Conservation (phyloP, 2,113 vertebrate genomes). For the Symphodus melops region DNA sequence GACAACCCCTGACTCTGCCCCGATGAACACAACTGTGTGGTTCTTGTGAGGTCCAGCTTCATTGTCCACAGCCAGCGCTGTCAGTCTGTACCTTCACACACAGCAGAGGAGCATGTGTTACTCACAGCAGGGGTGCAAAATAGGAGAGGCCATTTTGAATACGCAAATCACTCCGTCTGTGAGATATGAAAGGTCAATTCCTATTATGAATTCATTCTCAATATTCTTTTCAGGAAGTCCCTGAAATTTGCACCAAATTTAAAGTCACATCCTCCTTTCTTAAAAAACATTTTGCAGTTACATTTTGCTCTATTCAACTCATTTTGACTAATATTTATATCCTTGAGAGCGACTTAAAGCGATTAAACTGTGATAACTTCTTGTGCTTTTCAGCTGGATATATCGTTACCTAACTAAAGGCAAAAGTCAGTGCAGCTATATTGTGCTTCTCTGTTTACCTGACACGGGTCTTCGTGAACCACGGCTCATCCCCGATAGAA, state of each 20-base stretch:
- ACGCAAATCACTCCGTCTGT: background rate
- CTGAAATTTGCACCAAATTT: background rate
- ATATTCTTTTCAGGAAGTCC: too few relatives aligned
- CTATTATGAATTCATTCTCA: too few relatives aligned
- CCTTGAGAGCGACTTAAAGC: background rate
- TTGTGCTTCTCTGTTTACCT: slow-evolving; percentile 79
- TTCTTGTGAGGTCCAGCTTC: slow-evolving; percentile 94
- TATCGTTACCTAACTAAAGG: too few relatives aligned
- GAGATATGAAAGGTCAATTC: background rate
- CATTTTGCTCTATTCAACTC: too few relatives aligned
- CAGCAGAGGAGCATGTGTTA: slow-evolving; percentile 44
- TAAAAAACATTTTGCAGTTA: too few relatives aligned
- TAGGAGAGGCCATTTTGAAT: slow-evolving; percentile 23
- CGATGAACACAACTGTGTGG: slow-evolving; percentile 96
- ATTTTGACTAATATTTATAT: background rate
- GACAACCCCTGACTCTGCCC: slow-evolving; percentile 93
- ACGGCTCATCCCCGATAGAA: slow-evolving; percentile 92
- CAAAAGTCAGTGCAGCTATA: background rate
- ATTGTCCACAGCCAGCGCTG: slow-evolving; percentile 91
- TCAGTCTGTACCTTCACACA: slow-evolving; percentile 90
- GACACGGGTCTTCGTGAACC: slow-evolving; percentile 98
- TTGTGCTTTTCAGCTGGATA: too few relatives aligned
- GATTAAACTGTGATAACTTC: background rate
- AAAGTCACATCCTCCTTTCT: too few relatives aligned
- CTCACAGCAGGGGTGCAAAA: slow-evolving; percentile 29